Conservation (phyloP, 2,797 vertebrate genomes). For the Myotis findleyi region DNA sequence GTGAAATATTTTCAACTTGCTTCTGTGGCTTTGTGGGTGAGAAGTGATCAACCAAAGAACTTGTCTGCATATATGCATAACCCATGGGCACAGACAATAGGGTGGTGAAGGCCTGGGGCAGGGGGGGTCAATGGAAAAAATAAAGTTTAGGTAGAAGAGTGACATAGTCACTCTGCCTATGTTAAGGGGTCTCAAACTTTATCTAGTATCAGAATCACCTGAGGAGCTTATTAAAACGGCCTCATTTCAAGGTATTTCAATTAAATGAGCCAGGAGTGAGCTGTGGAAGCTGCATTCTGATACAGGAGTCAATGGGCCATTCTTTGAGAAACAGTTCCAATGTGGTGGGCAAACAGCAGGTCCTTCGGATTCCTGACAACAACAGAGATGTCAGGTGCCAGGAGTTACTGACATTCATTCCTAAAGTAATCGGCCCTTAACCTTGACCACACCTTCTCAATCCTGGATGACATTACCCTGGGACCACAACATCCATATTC, state of each 20-base stretch:
- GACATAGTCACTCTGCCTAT: neutral
- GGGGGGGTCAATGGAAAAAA: no score
- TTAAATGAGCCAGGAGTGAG: neutral
- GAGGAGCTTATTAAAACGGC: neutral
- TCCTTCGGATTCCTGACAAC: neutral
- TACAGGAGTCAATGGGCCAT: neutral
- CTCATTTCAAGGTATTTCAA: neutral
- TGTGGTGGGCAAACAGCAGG: neutral
- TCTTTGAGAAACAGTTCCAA: neutral
- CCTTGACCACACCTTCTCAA: neutral
- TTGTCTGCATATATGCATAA: no score
- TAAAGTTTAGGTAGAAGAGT: neutral
- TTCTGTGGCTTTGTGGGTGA: neutral
- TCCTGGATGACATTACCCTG: neutral
- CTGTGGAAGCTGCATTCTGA: neutral
- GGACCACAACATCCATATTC: neutral
- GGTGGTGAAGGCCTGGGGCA: no score
- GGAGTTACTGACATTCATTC: neutral
- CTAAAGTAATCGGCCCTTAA: neutral
- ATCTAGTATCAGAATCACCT: conserved; percentile 15
- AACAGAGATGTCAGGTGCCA: neutral
- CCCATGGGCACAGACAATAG: no score
- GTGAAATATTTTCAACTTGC: neutral
- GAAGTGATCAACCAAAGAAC: no score
- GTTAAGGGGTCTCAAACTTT: neutral